These are phyloP conservation scores for Eudasyphora cyanicolor DNA, from an alignment of 2,888 invertebrate genomes.

Conservation along the genomic window DNA sequence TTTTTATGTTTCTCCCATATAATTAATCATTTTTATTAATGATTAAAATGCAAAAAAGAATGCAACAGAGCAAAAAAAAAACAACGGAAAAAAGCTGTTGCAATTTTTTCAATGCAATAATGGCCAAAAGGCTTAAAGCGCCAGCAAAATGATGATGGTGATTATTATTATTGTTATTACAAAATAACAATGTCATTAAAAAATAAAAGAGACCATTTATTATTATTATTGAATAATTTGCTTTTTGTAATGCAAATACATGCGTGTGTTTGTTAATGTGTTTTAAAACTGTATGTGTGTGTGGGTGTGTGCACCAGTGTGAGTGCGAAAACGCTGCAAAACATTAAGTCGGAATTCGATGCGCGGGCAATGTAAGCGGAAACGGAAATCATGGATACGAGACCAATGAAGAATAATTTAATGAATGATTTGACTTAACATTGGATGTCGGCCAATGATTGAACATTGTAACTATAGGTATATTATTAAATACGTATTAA, in stretches of 20 bases:
- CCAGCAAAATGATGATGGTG: conserved; percentile 35
- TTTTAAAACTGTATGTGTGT: no score
- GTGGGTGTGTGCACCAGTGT: neutral
- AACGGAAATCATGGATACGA: neutral
- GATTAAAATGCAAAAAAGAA: conserved; percentile 61
- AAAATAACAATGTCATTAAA: conserved; percentile 59
- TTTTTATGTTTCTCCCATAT: conserved; percentile 50
- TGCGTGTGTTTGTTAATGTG: no score
- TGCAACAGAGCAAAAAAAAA: no score
- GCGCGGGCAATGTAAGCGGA: neutral
- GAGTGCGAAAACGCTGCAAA: neutral
- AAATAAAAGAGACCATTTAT: conserved; percentile 43
- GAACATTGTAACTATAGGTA: no score
- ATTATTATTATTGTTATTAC: conserved; percentile 44
- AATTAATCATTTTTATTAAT: conserved; percentile 64
- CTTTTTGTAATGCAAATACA: conserved; percentile 56
- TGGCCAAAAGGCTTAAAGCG: conserved; percentile 51
- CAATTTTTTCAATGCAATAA: conserved; percentile 32
- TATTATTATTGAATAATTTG: conserved; percentile 50
- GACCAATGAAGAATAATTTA: neutral
- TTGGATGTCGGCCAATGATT: no score
- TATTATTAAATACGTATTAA: no score
- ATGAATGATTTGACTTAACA: neutral
- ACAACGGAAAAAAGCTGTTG: conserved; percentile 45
- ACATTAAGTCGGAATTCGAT: no score